Percentiles rank a stretch among this genome's conserved stretches.
These are phyloP conservation scores for Zaprionus africanus DNA, from an alignment of 1,140 invertebrate species.

Conservation along the genomic window DNA sequence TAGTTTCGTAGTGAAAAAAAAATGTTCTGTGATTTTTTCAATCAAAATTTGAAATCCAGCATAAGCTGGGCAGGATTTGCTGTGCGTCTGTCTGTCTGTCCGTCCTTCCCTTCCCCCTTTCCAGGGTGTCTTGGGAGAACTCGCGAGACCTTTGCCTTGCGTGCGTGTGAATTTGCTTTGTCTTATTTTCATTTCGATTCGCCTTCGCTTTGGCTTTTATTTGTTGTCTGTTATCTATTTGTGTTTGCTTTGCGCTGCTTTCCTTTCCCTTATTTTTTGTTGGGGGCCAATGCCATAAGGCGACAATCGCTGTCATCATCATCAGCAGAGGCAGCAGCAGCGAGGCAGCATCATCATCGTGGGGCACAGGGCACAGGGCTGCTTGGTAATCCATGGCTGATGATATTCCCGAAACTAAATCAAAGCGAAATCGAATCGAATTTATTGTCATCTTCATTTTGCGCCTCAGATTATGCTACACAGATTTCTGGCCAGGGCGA, in stretches of 20 bases:
- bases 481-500: conserved; percentile 42
- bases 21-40: conserved; percentile 73
- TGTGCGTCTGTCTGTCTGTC: conserved; percentile 38
- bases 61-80: conserved; percentile 77
- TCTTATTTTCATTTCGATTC: conserved; percentile 79
- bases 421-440: conserved; percentile 82
- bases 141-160: conserved; percentile 51
- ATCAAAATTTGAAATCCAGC: conserved; percentile 82
- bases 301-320: conserved; percentile 71
- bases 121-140: conserved; percentile 30
- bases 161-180: conserved; percentile 70
- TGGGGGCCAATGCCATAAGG: conserved; percentile 60
- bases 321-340: conserved; percentile 44
- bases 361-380: conserved; percentile 2
- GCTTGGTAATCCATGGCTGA: conserved; percentile 74
- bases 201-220: conserved; percentile 63
- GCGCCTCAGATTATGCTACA: conserved; percentile 78
- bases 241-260: conserved; percentile 66
- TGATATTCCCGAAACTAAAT: conserved; percentile 82
- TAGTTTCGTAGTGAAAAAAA: conserved; percentile 33
- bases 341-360: conserved; percentile 28
- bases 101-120: background rate
- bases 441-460: conserved; percentile 83
- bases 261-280: conserved; percentile 16
- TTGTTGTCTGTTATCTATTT: conserved; percentile 80